Evolutionary conservation across 2,797 vertebrate genomes (phyloP).

Genomic region (Malacoctenus gilli): DNA sequence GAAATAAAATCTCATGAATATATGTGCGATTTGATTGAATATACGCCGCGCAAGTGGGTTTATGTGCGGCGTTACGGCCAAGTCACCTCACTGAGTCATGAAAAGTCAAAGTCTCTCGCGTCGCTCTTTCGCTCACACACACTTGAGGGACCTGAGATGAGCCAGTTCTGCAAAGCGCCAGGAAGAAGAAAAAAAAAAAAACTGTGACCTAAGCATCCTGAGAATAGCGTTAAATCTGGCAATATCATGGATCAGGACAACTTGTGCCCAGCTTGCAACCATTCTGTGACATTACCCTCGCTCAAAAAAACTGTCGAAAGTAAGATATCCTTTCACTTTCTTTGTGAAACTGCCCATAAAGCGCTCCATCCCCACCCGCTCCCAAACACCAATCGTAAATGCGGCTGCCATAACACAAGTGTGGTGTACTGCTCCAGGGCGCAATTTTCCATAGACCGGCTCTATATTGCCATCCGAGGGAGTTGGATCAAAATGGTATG

Average conservation of each 20-base stretch:
- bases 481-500: conserved; percentile 49
- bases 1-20: conserved; percentile 30
- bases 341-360: conserved; percentile 57
- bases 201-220: conserved; percentile 60
- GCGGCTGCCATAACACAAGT: conserved; percentile 55
- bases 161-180: conserved; percentile 53
- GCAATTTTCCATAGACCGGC: conserved; percentile 72
- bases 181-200: conserved; percentile 46
- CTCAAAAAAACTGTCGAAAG: conserved; percentile 53
- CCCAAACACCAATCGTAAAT: conserved; percentile 59
- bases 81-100: conserved; percentile 21
- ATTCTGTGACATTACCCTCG: conserved; percentile 55
- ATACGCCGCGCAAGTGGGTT: neutral
- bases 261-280: conserved; percentile 49
- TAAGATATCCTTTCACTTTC: conserved; percentile 59
- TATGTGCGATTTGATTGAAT: conserved; percentile 1
- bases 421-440: conserved; percentile 69
- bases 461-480: conserved; percentile 63
- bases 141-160: conserved; percentile 31
- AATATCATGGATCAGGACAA: conserved; percentile 69
- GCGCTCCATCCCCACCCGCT: conserved; percentile 34
- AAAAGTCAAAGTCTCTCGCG: conserved; percentile 27
- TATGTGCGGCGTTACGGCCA: conserved; percentile 9
- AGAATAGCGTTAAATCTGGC: conserved; percentile 64
- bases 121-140: conserved; percentile 3